Evolutionary conservation across 2,888 invertebrate species (phyloP).

Genomic region (Scelioninae gen. 2): DNA sequence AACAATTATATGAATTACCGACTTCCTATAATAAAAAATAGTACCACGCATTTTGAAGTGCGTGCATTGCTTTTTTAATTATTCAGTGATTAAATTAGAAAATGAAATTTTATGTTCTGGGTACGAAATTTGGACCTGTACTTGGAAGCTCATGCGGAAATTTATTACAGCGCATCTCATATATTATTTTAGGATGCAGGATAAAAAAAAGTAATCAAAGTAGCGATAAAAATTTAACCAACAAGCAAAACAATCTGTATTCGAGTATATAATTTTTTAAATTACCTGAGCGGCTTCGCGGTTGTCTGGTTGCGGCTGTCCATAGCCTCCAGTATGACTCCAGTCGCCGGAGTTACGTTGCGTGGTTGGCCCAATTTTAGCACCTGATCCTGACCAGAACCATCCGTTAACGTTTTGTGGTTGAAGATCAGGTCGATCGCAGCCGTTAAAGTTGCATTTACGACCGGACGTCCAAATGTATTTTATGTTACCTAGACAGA

Average conservation of each 20-base stretch:
- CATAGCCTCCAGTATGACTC: conserved; percentile 92
- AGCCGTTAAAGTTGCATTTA: conserved; percentile 94
- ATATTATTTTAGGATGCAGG: conserved; percentile 12
- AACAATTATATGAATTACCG: no score
- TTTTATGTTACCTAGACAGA: conserved; percentile 75
- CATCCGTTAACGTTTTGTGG: conserved; percentile 90
- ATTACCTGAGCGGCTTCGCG: conserved; percentile 90
- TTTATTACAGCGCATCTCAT: no score
- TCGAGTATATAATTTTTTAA: conserved; percentile 30
- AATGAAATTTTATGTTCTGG: no score
- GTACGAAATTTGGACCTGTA: no score
- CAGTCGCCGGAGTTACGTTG: conserved; percentile 93
- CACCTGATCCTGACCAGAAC: conserved; percentile 96
- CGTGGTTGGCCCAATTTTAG: conserved; percentile 91
- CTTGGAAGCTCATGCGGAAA: no score
- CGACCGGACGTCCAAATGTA: conserved; percentile 95
- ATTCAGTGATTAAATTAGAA: no score
- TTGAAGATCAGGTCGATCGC: conserved; percentile 89
- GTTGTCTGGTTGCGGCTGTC: conserved; percentile 92
- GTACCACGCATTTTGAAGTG: no score
- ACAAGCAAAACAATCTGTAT: conserved; percentile 6
- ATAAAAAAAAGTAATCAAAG: conserved; percentile 30
- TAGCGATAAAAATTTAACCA: no score
- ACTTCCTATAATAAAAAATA: no score
- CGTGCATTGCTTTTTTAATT: no score